A percentile compares a stretch with the other conserved stretches of the same genome.
phyloP scores from a whole-genome alignment of 1,140 invertebrate species.

The Babylonia areolata region DNA sequence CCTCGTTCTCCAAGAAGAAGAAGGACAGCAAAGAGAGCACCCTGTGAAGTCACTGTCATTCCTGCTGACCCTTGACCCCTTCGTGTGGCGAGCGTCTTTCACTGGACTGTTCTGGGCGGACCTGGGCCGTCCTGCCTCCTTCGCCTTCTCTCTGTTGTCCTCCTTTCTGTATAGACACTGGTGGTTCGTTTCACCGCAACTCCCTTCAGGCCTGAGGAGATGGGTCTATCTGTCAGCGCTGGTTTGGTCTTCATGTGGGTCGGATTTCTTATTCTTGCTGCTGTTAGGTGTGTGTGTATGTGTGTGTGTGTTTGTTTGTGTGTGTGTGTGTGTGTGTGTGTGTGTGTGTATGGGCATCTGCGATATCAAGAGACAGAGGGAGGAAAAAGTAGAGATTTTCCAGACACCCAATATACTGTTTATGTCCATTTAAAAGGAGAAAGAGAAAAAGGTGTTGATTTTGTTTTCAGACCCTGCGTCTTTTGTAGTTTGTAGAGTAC shows the following conservation, averaged over 20 bases:
- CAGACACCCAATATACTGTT: too few species aligned
- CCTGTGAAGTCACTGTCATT: conserved; percentile 45
- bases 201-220: background rate
- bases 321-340: too few species aligned
- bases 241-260: background rate
- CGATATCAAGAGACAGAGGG: too few species aligned
- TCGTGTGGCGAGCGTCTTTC: background rate
- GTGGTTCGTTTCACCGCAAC: background rate
- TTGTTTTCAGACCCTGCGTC: too few species aligned
- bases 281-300: background rate
- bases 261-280: background rate
- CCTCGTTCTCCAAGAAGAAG: conserved; percentile 75
- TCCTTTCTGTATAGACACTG: background rate
- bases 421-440: too few species aligned
- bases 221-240: background rate
- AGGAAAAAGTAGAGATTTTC: too few species aligned
- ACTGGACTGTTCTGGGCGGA: background rate
- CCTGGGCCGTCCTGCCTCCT: background rate
- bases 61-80: background rate
- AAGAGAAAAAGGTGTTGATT: too few species aligned
- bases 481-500: too few species aligned
- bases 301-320: background rate
- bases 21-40: conserved; percentile 69
- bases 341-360: too few species aligned
- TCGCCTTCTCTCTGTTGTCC: background rate